Evolutionary conservation across 2,888 invertebrate genomes (phyloP).

Genomic region (Lasius platythorax): DNA sequence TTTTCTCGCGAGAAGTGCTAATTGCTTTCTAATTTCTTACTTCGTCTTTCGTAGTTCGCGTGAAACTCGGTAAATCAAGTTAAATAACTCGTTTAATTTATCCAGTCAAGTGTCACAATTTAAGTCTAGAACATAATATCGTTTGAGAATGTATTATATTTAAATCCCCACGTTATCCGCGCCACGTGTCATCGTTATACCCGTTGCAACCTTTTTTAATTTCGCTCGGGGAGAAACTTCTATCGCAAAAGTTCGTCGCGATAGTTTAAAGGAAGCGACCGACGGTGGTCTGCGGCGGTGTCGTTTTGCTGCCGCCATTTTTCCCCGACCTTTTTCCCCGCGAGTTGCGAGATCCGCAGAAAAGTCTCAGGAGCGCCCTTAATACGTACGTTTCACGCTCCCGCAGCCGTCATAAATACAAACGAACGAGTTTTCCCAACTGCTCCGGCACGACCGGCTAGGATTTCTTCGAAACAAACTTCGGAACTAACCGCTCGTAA

Average conservation of each 20-base stretch:
- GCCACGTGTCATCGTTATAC: conserved; percentile 10
- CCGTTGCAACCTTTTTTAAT: conserved; percentile 49
- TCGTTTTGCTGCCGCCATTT: conserved; percentile 44
- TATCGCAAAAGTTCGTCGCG: conserved; percentile 39
- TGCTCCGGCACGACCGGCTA: conserved; percentile 41
- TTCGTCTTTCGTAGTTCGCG: not conserved
- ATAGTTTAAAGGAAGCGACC: conserved; percentile 41
- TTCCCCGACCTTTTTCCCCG: conserved; percentile 20
- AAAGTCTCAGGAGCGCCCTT: conserved; percentile 51
- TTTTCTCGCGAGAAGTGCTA: not conserved
- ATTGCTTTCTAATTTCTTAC: conserved; percentile 5
- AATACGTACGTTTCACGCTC: conserved; percentile 51
- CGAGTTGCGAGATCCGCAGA: conserved; percentile 36
- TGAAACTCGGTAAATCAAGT: not conserved
- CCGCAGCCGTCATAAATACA: conserved; percentile 71
- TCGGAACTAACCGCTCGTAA: conserved; percentile 65
- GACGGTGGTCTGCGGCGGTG: not conserved
- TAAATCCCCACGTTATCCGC: not conserved
- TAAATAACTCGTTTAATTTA: not conserved
- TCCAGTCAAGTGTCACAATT: not conserved
- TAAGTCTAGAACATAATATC: not conserved
- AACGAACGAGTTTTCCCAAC: conserved; percentile 64
- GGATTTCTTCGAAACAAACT: conserved; percentile 64
- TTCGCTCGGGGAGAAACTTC: conserved; percentile 23
- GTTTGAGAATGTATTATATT: not conserved